Evolutionary conservation across 1,140 invertebrate genomes (phyloP).

Genomic region (Euglossa dilemma): DNA sequence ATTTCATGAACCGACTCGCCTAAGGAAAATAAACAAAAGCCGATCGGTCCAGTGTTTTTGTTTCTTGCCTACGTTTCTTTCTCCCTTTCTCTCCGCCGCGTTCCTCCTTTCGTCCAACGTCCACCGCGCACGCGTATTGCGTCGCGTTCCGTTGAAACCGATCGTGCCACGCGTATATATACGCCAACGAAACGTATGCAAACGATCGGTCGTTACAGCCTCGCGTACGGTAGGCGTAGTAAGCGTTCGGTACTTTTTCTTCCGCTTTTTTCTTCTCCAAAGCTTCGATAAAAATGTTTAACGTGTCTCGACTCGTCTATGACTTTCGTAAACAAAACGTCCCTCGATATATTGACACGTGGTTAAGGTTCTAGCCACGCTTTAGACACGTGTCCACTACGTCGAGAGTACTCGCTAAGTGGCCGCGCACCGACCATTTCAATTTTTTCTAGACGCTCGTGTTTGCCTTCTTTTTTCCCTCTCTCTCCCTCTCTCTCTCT

Average conservation of each 20-base stretch:
- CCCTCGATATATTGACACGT: constrained; percentile 72
- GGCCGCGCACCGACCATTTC: constrained; percentile 64
- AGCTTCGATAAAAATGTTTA: constrained; percentile 57
- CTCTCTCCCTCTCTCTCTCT: no score
- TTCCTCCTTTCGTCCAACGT: neutral
- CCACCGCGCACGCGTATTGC: no score
- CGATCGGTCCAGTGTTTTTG: neutral
- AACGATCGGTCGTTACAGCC: neutral
- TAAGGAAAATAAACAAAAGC: neutral
- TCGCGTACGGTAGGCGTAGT: neutral
- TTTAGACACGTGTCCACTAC: constrained; percentile 72
- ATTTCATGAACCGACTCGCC: neutral
- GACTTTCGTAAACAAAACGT: constrained; percentile 68
- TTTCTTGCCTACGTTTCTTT: neutral
- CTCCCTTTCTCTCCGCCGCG: no score
- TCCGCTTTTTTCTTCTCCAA: neutral
- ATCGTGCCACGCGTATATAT: no score
- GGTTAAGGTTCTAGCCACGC: constrained; percentile 61
- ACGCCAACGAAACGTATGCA: no score
- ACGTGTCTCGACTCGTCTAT: constrained; percentile 56
- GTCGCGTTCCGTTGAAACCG: neutral
- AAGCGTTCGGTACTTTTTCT: neutral
- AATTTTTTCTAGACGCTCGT: constrained; percentile 69
- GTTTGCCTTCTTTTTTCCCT: constrained; percentile 56
- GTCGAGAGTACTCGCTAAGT: constrained; percentile 70